phyloP scores from a whole-genome alignment of 2,113 vertebrate genomes.

The Gracilinanus agilis region DNA sequence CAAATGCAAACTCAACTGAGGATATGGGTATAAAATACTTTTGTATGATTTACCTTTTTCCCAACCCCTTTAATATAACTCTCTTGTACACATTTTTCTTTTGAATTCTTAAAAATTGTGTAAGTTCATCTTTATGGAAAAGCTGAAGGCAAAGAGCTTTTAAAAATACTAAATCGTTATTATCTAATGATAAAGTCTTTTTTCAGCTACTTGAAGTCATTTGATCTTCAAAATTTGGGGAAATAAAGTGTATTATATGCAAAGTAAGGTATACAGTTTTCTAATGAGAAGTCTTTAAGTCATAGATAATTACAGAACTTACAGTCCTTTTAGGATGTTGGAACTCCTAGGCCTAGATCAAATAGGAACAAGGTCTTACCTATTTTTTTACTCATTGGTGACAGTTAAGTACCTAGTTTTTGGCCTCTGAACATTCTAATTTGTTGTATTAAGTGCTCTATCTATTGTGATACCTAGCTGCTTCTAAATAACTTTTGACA shows the following conservation, averaged over 20 bases:
- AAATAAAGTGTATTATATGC: not conserved
- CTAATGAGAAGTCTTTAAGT: not conserved
- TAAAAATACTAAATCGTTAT: not conserved
- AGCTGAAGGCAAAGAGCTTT: not conserved
- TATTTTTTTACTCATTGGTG: not conserved
- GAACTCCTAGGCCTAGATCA: not conserved
- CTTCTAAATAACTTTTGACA: not conserved
- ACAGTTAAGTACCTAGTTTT: too few relatives aligned
- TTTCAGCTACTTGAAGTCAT: not conserved
- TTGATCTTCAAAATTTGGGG: not conserved
- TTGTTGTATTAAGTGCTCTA: too few relatives aligned
- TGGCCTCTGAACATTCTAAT: too few relatives aligned
- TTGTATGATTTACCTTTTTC: not conserved
- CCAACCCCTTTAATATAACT: not conserved
- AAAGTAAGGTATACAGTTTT: not conserved
- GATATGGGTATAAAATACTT: not conserved
- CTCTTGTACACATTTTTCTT: not conserved
- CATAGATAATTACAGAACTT: not conserved
- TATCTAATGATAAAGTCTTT: not conserved
- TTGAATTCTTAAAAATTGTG: not conserved
- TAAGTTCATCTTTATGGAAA: not conserved
- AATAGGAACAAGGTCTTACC: not conserved
- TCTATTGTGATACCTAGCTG: too few relatives aligned
- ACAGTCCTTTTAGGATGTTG: not conserved
- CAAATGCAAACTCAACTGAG: not conserved